phyloP scores from a whole-genome alignment of 2,113 vertebrate species.

The Manacus vitellinus region DNA sequence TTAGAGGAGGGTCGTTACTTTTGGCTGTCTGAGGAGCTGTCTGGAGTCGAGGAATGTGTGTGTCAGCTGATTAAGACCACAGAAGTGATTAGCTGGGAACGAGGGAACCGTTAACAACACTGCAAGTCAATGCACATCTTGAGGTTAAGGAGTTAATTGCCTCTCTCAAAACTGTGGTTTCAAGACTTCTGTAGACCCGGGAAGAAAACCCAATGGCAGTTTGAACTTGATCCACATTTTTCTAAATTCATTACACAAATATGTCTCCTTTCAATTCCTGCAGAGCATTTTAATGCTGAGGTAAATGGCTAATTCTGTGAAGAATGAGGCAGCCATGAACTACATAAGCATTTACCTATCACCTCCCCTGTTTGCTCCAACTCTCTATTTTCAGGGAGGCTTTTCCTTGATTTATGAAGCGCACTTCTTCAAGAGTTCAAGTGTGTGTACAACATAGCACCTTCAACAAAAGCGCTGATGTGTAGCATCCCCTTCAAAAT shows the following conservation, averaged over 20 bases:
- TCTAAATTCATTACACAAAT: neutral
- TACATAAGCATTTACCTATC: neutral
- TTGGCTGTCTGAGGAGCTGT: slow-evolving; percentile 7
- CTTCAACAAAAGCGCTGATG: neutral
- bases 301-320: neutral
- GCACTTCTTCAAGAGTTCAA: neutral
- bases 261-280: neutral
- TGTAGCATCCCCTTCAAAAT: neutral
- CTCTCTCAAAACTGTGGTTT: slow-evolving; percentile 22
- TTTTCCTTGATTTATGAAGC: neutral
- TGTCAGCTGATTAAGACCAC: slow-evolving; percentile 41
- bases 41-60: neutral
- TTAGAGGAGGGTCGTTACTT: neutral
- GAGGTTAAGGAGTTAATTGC: slow-evolving; percentile 48
- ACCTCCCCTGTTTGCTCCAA: neutral
- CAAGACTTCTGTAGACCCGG: neutral
- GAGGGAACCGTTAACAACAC: neutral
- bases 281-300: neutral
- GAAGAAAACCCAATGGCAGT: neutral
- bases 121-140: slow-evolving; percentile 16
- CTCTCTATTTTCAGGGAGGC: neutral
- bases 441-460: neutral
- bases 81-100: slow-evolving; percentile 22
- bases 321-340: neutral
- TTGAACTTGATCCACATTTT: neutral